Percentiles rank a stretch among this genome's conserved stretches.
Conservation (phyloP, 1,140 invertebrate genomes). For the Lethrus apterus region DNA sequence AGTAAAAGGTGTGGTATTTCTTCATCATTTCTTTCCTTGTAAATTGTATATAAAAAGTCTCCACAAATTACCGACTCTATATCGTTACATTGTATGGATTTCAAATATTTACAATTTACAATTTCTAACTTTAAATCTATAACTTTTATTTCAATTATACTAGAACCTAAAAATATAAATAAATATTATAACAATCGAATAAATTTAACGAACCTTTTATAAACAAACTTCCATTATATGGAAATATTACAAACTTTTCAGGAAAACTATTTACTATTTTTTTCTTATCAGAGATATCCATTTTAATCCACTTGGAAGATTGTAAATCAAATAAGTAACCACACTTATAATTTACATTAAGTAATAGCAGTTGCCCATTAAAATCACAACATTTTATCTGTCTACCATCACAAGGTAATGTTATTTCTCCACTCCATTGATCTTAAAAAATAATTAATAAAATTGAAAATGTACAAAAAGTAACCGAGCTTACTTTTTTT, state of each 20-base stretch:
- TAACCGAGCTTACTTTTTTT: conserved; percentile 19
- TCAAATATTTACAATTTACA: background rate
- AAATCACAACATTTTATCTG: conserved; percentile 31
- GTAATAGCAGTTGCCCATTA: conserved; percentile 23
- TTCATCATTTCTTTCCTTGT: conserved; percentile 14
- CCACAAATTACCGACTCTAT: conserved; percentile 25
- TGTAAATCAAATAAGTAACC: conserved; percentile 24
- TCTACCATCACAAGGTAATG: conserved; percentile 22
- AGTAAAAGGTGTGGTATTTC: background rate
- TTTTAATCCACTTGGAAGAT: conserved; percentile 2
- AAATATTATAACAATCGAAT: too few relatives aligned
- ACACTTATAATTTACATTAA: conserved; percentile 23
- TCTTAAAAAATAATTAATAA: conserved; percentile 15
- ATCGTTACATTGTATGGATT: conserved; percentile 11
- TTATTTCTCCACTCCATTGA: conserved; percentile 23
- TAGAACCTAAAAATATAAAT: conserved; percentile 14
- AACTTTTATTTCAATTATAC: conserved; percentile 23
- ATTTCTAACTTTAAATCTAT: conserved; percentile 14
- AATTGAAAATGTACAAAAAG: conserved; percentile 4
- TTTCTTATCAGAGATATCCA: conserved; percentile 17
- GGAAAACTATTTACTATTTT: conserved; percentile 4
- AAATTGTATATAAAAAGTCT: conserved; percentile 28
- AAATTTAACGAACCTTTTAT: too few relatives aligned
- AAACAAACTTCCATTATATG: too few relatives aligned
- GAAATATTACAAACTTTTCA: conserved; percentile 24